These are phyloP conservation scores for Melospiza georgiana DNA, from an alignment of 2,113 vertebrate genomes.

Conservation along the genomic window DNA sequence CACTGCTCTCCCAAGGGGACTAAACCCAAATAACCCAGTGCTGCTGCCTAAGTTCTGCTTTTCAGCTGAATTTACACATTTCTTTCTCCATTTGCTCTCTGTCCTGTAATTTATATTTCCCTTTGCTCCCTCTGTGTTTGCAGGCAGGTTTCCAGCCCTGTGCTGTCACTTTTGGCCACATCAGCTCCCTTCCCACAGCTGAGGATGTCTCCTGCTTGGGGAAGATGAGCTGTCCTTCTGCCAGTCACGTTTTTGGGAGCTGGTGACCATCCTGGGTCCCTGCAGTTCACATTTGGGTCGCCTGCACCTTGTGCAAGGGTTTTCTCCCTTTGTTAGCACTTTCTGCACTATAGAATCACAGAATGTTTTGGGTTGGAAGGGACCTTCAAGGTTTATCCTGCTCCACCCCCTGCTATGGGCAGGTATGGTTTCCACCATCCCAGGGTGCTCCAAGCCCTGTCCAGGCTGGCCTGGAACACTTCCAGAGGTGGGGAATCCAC, in stretches of 20 bases:
- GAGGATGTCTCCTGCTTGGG: too few relatives aligned
- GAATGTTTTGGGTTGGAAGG: neutral
- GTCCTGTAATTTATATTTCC: neutral
- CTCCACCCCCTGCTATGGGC: neutral
- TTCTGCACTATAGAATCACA: rapidly evolving
- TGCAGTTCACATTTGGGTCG: neutral
- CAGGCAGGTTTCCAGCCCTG: neutral
- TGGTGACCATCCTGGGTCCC: neutral
- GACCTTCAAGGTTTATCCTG: neutral
- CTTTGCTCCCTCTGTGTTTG: neutral
- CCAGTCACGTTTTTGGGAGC: neutral
- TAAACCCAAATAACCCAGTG: neutral
- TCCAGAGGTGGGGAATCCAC: neutral
- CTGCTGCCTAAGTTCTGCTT: neutral
- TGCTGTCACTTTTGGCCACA: neutral
- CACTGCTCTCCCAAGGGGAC: rapidly evolving
- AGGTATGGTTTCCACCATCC: neutral
- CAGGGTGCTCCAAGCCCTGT: rapidly evolving
- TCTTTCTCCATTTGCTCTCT: neutral
- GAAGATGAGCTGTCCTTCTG: neutral
- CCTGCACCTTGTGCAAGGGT: neutral
- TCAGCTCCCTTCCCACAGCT: too few relatives aligned
- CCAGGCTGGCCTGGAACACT: neutral
- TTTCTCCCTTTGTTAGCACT: neutral
- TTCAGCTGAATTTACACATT: neutral